phyloP scores from a whole-genome alignment of 2,888 invertebrate genomes.

The Doris montereyensis region DNA sequence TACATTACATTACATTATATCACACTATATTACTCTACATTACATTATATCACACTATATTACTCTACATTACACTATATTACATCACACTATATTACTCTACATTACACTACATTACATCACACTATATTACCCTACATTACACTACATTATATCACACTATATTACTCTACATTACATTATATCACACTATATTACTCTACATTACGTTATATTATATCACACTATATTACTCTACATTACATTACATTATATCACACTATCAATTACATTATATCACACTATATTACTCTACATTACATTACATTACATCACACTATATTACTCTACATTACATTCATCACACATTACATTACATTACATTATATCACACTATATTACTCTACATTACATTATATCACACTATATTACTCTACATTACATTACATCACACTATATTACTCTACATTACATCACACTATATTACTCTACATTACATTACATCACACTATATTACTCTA shows the following conservation, averaged over 20 bases:
- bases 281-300: not conserved
- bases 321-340: not conserved
- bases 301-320: not conserved
- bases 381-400: not conserved
- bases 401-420: not conserved
- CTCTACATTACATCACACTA: not conserved
- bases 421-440: not conserved
- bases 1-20: too few relatives aligned
- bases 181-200: not conserved
- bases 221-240: not conserved
- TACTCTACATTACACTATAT: too few relatives aligned
- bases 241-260: not conserved
- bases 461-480: not conserved
- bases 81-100: too few relatives aligned
- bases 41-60: too few relatives aligned
- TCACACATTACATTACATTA: not conserved
- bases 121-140: not conserved
- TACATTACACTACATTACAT: not conserved
- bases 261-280: not conserved
- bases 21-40: too few relatives aligned
- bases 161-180: slow-evolving; percentile 6
- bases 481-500: too few relatives aligned
- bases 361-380: not conserved
- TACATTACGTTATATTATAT: not conserved
- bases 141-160: not conserved